Conservation (phyloP, 2,888 invertebrate species). For the Thecocarcelia acutangulata region DNA sequence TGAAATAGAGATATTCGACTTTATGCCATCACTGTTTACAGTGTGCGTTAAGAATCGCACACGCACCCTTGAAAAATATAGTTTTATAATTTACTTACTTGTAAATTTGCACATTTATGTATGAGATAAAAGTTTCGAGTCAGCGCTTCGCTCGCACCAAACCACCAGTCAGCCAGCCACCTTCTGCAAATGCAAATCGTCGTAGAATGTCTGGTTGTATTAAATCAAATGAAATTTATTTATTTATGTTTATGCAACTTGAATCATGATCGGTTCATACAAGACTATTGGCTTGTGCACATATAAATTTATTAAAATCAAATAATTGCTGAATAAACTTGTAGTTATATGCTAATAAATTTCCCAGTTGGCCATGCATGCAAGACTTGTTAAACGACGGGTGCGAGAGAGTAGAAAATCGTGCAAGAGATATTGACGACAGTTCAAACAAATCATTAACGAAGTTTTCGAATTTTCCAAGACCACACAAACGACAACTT, state of each 20-base stretch:
- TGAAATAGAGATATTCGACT: conserved; percentile 64
- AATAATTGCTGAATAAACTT: conserved; percentile 13
- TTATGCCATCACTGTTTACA: conserved; percentile 3
- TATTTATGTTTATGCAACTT: conserved; percentile 46
- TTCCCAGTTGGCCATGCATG: background rate
- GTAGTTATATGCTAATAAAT: conserved; percentile 18
- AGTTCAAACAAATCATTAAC: too few species aligned
- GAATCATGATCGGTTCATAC: conserved; percentile 39
- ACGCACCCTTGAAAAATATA: conserved; percentile 38
- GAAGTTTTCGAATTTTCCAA: too few species aligned
- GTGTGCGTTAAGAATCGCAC: conserved; percentile 41
- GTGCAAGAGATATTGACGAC: too few species aligned
- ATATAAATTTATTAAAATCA: conserved; percentile 38
- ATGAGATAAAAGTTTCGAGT: conserved; percentile 15
- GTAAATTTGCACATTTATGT: conserved; percentile 34
- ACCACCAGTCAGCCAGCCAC: conserved; percentile 23
- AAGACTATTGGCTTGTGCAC: conserved; percentile 22
- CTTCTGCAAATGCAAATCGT: conserved; percentile 63
- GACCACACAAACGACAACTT: too few species aligned
- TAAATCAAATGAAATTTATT: conserved; percentile 59
- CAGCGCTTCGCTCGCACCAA: background rate
- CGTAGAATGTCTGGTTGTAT: conserved; percentile 49
- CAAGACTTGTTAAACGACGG: too few species aligned
- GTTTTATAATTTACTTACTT: background rate
- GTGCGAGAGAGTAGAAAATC: too few species aligned